Conservation (phyloP, 2,888 invertebrate species). For the Chymomyza amoena region DNA sequence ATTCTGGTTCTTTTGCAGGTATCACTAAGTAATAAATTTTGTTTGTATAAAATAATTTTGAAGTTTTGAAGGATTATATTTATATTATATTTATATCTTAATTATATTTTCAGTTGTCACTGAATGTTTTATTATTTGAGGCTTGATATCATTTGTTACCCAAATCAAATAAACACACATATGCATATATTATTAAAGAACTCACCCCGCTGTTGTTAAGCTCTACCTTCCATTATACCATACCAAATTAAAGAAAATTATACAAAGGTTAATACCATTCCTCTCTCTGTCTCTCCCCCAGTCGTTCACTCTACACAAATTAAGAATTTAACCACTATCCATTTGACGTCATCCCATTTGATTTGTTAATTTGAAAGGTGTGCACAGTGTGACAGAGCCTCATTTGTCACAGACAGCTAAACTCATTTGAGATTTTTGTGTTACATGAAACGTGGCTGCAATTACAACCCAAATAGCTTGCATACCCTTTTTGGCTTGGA, state of each 20-base stretch:
- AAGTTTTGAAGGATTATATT: no score
- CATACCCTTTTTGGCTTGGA: not conserved
- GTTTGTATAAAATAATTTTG: no score
- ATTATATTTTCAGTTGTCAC: no score
- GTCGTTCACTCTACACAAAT: not conserved
- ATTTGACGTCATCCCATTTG: not conserved
- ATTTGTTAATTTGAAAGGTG: not conserved
- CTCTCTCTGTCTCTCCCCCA: not conserved
- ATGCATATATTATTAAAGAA: no score
- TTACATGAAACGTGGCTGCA: conserved; percentile 22
- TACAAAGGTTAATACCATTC: not conserved
- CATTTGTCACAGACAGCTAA: conserved; percentile 57
- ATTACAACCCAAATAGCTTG: conserved; percentile 33
- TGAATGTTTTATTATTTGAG: no score
- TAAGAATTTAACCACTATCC: not conserved
- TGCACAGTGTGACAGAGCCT: conserved; percentile 3
- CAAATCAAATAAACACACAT: no score
- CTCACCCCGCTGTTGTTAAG: no score
- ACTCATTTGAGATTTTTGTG: not conserved
- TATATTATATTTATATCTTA: no score
- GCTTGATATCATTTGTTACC: no score
- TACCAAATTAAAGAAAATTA: not conserved
- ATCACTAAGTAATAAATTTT: no score
- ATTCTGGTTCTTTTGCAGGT: no score
- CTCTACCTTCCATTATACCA: no score